These are phyloP conservation scores for Hypanus sabinus DNA, from an alignment of 2,113 vertebrate species.

Conservation along the genomic window DNA sequence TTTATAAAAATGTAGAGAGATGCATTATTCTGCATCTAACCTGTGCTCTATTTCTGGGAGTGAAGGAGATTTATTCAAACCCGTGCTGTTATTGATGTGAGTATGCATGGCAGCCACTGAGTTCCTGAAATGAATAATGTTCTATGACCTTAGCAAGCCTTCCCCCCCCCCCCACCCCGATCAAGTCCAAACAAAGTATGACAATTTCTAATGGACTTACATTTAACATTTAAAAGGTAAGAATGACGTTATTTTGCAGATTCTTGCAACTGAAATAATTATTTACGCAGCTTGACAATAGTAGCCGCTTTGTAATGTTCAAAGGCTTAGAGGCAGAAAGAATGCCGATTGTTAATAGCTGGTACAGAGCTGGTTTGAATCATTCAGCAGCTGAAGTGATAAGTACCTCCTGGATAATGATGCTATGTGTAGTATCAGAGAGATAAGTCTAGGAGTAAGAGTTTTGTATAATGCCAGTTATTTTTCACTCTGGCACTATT, in stretches of 20 bases:
- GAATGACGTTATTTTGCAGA: not conserved
- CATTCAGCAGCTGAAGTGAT: slow-evolving; percentile 18
- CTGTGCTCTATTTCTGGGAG: too few species aligned
- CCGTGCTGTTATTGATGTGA: not conserved
- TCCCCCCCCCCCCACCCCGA: too few species aligned
- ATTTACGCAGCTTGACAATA: not conserved
- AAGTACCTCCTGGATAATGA: slow-evolving; percentile 30
- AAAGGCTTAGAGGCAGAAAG: not conserved
- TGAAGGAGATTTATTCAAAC: not conserved
- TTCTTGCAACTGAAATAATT: slow-evolving; percentile 34
- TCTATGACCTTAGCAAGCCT: not conserved
- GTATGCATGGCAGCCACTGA: not conserved
- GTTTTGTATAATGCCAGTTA: slow-evolving; percentile 35
- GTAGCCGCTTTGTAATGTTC: not conserved
- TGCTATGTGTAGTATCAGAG: slow-evolving; percentile 31
- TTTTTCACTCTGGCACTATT: slow-evolving; percentile 37
- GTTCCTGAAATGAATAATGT: not conserved
- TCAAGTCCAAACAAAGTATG: not conserved
- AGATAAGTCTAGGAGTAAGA: slow-evolving; percentile 36
- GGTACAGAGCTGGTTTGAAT: slow-evolving; percentile 10
- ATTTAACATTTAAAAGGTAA: not conserved
- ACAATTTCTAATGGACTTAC: not conserved
- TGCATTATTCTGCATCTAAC: too few species aligned
- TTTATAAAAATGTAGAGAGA: too few species aligned
- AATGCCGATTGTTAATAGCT: slow-evolving; percentile 27